Conservation (phyloP, 2,888 invertebrate genomes). For the Amphipyra berbera region DNA sequence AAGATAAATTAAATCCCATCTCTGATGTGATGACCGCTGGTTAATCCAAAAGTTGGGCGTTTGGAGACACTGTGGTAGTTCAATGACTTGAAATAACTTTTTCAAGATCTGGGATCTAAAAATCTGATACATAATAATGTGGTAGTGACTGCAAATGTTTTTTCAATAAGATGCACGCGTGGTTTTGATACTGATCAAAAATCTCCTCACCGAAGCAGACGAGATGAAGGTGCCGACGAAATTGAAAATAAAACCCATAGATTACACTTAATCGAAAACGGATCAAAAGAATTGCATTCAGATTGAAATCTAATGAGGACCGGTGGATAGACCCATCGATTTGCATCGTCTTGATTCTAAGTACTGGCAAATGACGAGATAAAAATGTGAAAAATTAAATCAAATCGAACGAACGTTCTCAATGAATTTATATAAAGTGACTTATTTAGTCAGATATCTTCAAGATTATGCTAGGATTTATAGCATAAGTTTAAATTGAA, state of each 20-base stretch:
- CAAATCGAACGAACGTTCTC: constrained; percentile 1
- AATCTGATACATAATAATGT: no score
- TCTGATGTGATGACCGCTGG: no score
- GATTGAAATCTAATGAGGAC: not conserved
- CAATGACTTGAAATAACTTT: no score
- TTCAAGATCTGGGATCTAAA: no score
- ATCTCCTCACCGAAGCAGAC: not conserved
- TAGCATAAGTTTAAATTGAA: constrained; percentile 30
- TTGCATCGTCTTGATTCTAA: constrained; percentile 1
- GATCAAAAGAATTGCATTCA: not conserved
- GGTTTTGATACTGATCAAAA: no score
- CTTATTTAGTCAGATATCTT: constrained; percentile 2
- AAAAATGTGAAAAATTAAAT: constrained; percentile 1
- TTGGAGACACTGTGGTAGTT: no score
- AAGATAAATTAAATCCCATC: no score
- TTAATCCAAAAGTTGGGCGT: no score
- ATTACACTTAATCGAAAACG: not conserved
- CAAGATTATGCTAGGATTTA: constrained; percentile 3
- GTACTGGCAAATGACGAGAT: not conserved
- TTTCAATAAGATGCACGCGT: no score
- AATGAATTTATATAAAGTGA: not conserved
- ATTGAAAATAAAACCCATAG: not conserved
- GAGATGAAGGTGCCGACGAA: constrained; percentile 2
- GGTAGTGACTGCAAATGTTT: no score
- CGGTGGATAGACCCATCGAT: not conserved